These are phyloP conservation scores for Phaonia tiefii DNA, from an alignment of 2,888 invertebrate species.

Conservation along the genomic window DNA sequence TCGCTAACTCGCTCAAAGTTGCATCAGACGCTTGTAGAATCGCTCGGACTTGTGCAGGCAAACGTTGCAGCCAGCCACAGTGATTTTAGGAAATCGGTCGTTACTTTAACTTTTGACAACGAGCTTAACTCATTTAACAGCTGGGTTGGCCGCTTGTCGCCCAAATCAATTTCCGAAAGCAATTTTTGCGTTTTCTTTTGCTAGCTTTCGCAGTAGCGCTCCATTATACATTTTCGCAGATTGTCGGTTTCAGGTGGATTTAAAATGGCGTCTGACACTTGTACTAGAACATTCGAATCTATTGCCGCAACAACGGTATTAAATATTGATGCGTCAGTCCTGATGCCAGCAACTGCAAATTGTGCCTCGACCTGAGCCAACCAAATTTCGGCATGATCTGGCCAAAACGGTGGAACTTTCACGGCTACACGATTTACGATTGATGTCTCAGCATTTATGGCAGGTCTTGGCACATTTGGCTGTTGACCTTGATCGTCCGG, in stretches of 20 bases:
- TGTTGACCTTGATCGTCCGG: too few relatives aligned
- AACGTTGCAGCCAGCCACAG: constrained; percentile 59
- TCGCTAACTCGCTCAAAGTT: too few relatives aligned
- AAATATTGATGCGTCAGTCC: constrained; percentile 68
- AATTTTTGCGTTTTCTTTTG: constrained; percentile 64
- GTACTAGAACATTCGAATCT: constrained; percentile 63
- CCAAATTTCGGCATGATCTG: constrained; percentile 71
- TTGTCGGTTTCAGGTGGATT: constrained; percentile 60
- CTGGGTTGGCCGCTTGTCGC: constrained; percentile 63
- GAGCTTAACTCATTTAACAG: constrained; percentile 59
- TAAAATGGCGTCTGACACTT: constrained; percentile 65
- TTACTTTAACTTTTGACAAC: constrained; percentile 50
- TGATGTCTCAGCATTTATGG: too few relatives aligned
- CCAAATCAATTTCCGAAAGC: constrained; percentile 58
- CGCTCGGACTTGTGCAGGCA: constrained; percentile 22
- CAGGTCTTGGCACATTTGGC: too few relatives aligned
- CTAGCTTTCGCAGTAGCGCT: constrained; percentile 65
- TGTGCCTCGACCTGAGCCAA: constrained; percentile 71
- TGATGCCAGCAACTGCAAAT: constrained; percentile 68
- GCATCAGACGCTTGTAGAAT: neutral
- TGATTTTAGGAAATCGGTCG: constrained; percentile 53
- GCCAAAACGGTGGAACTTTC: constrained; percentile 69
- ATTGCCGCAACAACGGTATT: constrained; percentile 67
- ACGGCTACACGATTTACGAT: constrained; percentile 45
- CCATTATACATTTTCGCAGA: constrained; percentile 63